phyloP scores from a whole-genome alignment of 1,140 invertebrate genomes.

The Heliconius congener region DNA sequence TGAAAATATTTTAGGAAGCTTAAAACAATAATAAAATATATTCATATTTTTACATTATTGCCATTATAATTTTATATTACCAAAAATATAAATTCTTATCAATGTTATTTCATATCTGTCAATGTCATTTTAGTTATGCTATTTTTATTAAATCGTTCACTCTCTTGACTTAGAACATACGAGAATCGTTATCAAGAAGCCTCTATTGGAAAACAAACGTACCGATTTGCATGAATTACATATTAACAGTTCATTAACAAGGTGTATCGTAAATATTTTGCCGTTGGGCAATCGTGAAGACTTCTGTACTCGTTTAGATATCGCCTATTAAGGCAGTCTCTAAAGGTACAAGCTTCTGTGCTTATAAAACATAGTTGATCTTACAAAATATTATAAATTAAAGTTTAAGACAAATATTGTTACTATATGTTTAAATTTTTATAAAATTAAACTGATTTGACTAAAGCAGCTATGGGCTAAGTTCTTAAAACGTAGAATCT shows the following conservation, averaged over 20 bases:
- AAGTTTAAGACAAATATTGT: not conserved
- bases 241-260: conserved; percentile 73
- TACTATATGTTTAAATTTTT: too few species aligned
- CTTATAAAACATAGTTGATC: not conserved
- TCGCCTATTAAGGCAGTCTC: not conserved
- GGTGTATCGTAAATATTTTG: conserved; percentile 70
- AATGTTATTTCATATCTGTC: too few species aligned
- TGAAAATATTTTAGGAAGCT: too few species aligned
- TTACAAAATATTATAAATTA: not conserved
- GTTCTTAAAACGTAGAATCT: too few species aligned
- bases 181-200: conserved; percentile 29
- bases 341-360: not conserved
- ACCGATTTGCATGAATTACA: conserved; percentile 70
- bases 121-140: too few species aligned
- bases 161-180: conserved; percentile 27
- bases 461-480: too few species aligned
- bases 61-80: too few species aligned
- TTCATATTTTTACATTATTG: too few species aligned
- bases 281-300: conserved; percentile 43
- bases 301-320: conserved; percentile 24
- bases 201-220: conserved; percentile 65
- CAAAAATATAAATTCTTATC: too few species aligned
- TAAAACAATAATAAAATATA: too few species aligned
- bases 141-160: not conserved
- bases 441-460: too few species aligned